phyloP scores from a whole-genome alignment of 2,888 invertebrate species.

The Hymenopus coronatus region DNA sequence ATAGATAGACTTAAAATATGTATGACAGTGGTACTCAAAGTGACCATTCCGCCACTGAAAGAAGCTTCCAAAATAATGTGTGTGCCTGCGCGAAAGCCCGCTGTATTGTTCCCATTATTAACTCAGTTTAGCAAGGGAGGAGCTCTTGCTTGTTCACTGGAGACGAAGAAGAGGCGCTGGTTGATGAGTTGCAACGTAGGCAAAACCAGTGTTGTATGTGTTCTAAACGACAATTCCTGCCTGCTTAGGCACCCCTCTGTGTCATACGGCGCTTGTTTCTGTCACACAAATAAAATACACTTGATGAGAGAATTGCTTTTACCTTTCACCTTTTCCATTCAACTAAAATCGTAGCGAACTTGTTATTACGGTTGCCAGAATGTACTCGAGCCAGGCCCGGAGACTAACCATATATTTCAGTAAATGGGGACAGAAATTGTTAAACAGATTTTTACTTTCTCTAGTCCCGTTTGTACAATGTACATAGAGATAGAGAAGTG shows the following conservation, averaged over 20 bases:
- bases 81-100: neutral
- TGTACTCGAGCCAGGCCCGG: no score
- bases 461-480: no score
- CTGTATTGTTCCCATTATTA: conserved; percentile 18
- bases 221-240: neutral
- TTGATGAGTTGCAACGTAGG: conserved; percentile 7
- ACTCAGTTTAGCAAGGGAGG: conserved; percentile 5
- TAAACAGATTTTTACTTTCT: no score
- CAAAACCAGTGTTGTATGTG: neutral
- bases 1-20: no score
- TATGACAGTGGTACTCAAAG: no score
- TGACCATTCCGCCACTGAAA: conserved; percentile 3
- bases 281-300: neutral
- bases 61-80: neutral
- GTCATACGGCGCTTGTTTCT: neutral
- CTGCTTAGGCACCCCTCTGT: neutral
- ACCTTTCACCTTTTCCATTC: neutral
- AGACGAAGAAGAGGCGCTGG: neutral
- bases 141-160: neutral
- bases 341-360: neutral
- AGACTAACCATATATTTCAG: no score
- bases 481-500: no score
- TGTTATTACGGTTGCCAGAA: no score
- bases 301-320: neutral
- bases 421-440: no score